These are phyloP conservation scores for Troides aeacus DNA, from an alignment of 2,888 invertebrate species.

Conservation along the genomic window DNA sequence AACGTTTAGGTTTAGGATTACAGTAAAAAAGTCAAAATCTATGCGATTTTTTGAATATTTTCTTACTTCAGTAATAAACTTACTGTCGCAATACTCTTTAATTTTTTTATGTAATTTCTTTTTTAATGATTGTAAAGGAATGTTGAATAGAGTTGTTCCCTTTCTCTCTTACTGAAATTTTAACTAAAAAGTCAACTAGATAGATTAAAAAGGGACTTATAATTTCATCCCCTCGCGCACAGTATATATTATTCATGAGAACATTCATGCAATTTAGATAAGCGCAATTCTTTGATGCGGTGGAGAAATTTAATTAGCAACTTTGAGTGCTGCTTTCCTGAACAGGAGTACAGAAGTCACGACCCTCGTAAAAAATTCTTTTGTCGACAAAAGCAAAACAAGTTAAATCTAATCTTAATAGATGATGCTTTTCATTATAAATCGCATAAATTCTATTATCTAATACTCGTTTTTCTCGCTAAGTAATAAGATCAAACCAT, in stretches of 20 bases:
- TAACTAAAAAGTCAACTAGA: not conserved
- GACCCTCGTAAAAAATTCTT: not conserved
- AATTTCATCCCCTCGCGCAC: constrained; percentile 37
- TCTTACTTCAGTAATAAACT: too few relatives aligned
- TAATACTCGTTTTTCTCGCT: too few relatives aligned
- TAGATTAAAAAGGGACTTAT: not conserved
- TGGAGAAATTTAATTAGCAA: constrained; percentile 65
- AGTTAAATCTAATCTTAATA: not conserved
- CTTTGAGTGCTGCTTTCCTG: constrained; percentile 43
- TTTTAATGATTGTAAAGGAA: too few relatives aligned
- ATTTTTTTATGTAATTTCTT: too few relatives aligned
- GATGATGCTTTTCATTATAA: too few relatives aligned
- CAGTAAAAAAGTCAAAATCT: too few relatives aligned
- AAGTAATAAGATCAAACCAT: not conserved
- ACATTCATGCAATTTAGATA: constrained; percentile 63
- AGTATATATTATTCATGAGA: constrained; percentile 57
- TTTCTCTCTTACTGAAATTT: not conserved
- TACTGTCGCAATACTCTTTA: too few relatives aligned
- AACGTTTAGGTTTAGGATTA: too few relatives aligned
- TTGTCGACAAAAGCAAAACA: not conserved
- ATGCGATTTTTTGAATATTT: too few relatives aligned
- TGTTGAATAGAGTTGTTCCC: too few relatives aligned
- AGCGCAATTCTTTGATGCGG: constrained; percentile 50
- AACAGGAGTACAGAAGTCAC: not conserved
- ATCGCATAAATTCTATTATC: too few relatives aligned